Conservation (phyloP, 1,140 invertebrate species). For the Pseudomyrmex flavicornis region DNA sequence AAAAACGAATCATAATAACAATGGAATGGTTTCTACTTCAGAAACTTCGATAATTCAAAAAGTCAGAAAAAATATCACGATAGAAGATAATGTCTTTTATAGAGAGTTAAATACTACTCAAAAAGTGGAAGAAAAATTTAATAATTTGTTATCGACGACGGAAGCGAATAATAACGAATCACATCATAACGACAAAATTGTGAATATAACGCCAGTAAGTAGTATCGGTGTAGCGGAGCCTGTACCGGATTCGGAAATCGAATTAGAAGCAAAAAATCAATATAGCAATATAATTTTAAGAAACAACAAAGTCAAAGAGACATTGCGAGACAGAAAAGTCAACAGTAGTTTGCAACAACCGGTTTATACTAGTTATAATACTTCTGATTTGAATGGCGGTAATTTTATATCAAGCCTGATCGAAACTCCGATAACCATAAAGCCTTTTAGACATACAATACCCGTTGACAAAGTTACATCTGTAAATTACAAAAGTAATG, state of each 20-base stretch:
- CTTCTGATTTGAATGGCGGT: conserved; percentile 85
- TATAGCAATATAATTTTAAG: conserved; percentile 71
- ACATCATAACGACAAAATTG: conserved; percentile 37
- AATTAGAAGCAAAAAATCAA: conserved; percentile 78
- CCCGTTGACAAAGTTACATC: conserved; percentile 89
- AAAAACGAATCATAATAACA: conserved; percentile 59
- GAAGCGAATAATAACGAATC: background rate
- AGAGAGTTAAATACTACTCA: background rate
- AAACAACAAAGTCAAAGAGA: conserved; percentile 59
- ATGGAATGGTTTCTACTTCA: background rate
- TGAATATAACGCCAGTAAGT: conserved; percentile 66
- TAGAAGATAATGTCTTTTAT: background rate
- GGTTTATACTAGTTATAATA: conserved; percentile 89
- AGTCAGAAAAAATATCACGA: background rate
- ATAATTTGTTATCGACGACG: background rate
- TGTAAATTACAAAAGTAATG: conserved; percentile 19
- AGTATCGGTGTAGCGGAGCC: conserved; percentile 80
- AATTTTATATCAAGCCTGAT: conserved; percentile 77
- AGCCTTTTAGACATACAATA: conserved; percentile 87
- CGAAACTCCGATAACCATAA: conserved; percentile 78
- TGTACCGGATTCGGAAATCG: conserved; percentile 78
- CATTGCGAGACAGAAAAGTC: conserved; percentile 59
- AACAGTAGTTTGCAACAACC: conserved; percentile 77
- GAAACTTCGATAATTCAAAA: background rate
- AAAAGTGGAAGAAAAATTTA: background rate